Base-by-base conservation (phyloP, 2,888 invertebrate genomes). In the Camponotus fellah region DNA sequence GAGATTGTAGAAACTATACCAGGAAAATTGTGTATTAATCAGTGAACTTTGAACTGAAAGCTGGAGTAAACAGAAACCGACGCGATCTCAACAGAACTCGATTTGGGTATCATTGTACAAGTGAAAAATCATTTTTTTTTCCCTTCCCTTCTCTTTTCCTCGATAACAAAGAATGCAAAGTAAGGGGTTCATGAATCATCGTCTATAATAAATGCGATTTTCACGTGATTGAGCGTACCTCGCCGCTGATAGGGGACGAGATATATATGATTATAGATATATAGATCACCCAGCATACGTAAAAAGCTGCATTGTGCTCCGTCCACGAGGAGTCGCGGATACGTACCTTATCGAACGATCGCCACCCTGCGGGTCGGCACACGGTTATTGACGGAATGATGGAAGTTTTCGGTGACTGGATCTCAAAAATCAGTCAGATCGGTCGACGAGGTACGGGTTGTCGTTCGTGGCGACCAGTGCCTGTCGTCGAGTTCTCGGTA, bases 321-420 rank as follows among this genome's bases (percentile, higher is more conserved):
- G n/a, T 0, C n/a, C 53, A 53, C 17, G 8, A 49, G 17, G 10
- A 14, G 32, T 26, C 60, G 26, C 32, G 26, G 60, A 76, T 49
- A 68, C 88, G 81, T 88, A 95, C 95, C 95, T 94, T 95, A 93
- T 94, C 93, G 89, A 92, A 94, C 91, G 92, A 93, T 93, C 93
- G 97, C 97, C 97, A 97, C 97, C 97, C 97, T 96, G 96, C 96
- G 97, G 97, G 97, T 96, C 96, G 97, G 96, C 96, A 96, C 96
- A 96, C 96, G 96, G 96, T 96, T 97, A 96, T 96, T 96, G 97
- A 96, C 97, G 97, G 97, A 97, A 97, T 97, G 97, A 96, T 97
- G 97, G 96, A 96, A 96, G 96, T 96, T 97, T 97, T 94, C 93
- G 92, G 91, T 92, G 92, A 95, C 95, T 92, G 93, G 91, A 93